These are phyloP conservation scores for Nipponia nippon DNA, from an alignment of 2,113 vertebrate genomes.

Conservation along the genomic window DNA sequence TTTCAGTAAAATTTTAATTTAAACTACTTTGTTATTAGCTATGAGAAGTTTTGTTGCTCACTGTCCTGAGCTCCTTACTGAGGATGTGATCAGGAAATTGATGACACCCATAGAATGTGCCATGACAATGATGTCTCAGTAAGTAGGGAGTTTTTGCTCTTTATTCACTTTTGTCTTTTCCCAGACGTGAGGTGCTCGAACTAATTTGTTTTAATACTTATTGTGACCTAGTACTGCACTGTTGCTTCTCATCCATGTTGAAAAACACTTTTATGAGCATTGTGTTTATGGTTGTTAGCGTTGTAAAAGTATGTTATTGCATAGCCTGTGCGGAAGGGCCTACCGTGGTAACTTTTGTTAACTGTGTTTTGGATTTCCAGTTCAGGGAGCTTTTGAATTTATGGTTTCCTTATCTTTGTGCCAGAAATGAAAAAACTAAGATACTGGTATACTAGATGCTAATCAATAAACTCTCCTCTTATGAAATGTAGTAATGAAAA, in stretches of 20 bases:
- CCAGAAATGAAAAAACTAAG: not conserved
- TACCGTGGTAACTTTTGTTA: not conserved
- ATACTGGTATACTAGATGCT: not conserved
- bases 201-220: not conserved
- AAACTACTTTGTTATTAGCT: slow-evolving; percentile 70
- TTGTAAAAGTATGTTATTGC: not conserved
- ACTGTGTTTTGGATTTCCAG: not conserved
- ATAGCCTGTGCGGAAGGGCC: not conserved
- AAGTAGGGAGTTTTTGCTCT: slow-evolving; percentile 69
- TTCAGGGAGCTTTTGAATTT: not conserved
- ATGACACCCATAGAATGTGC: slow-evolving; percentile 99
- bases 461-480: not conserved
- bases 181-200: not conserved
- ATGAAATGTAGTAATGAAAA: not conserved
- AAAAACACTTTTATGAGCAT: not conserved
- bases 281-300: not conserved
- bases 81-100: slow-evolving; percentile 94
- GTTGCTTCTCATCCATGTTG: not conserved
- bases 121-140: slow-evolving; percentile 99
- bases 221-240: not conserved
- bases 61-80: slow-evolving; percentile 95
- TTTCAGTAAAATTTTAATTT: not conserved
- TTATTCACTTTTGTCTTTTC: not conserved
- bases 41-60: slow-evolving; percentile 99
- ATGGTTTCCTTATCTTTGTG: not conserved